Evolutionary conservation across 2,113 vertebrate species (phyloP).

Genomic region (Balaenoptera acutorostrata): DNA sequence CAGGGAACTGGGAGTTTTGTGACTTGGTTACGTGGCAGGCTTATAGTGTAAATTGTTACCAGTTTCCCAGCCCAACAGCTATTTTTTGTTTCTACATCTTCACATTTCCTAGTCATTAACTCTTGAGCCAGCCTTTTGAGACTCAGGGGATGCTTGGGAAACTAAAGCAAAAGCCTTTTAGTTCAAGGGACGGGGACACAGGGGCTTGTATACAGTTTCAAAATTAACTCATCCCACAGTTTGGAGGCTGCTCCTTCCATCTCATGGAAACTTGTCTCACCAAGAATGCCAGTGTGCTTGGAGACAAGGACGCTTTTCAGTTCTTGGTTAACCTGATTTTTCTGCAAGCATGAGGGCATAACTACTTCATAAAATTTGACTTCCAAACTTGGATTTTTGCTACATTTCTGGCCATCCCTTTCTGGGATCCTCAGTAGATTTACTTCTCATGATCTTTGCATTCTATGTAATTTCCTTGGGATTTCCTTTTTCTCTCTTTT

Average conservation of each 20-base stretch:
- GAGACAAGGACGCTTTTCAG: background rate
- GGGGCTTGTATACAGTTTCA: background rate
- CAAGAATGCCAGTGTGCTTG: background rate
- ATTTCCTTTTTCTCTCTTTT: background rate
- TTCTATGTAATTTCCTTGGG: background rate
- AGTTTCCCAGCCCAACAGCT: background rate
- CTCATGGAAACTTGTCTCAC: background rate
- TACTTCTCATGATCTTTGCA: background rate
- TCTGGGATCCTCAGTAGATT: background rate
- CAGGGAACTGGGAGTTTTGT: background rate
- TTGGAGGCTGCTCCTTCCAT: background rate
- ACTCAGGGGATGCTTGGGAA: background rate
- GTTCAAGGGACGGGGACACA: background rate
- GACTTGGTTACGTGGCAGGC: background rate
- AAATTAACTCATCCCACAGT: background rate
- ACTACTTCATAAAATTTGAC: background rate
- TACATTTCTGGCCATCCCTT: background rate
- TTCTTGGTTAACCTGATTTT: background rate
- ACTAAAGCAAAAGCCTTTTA: background rate
- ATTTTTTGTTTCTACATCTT: background rate
- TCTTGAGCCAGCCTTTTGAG: background rate
- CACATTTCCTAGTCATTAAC: background rate
- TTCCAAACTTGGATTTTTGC: background rate
- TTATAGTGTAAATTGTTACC: background rate
- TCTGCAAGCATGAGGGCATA: background rate